phyloP scores from a whole-genome alignment of 2,888 invertebrate genomes.

The Parasteatoda lunata region DNA sequence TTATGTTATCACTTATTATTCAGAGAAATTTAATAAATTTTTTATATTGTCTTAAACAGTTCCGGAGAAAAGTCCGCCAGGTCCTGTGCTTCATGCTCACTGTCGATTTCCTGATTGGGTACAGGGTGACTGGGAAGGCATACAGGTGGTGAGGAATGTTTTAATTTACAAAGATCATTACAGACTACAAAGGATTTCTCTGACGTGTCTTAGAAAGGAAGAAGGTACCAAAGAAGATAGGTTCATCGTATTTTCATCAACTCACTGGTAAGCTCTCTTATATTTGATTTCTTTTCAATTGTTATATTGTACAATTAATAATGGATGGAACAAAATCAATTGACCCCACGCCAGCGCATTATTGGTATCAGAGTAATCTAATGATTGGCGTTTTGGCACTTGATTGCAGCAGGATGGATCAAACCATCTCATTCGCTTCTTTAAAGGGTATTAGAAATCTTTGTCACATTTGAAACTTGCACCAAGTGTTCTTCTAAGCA shows the following conservation, averaged over 20 bases:
- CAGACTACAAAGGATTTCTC: slow-evolving; percentile 77
- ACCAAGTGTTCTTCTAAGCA: background rate
- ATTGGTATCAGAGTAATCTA: too few relatives aligned
- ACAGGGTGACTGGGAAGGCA: slow-evolving; percentile 80
- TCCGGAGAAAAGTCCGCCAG: slow-evolving; percentile 65
- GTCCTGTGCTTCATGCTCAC: slow-evolving; percentile 69
- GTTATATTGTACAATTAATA: too few relatives aligned
- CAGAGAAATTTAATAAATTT: background rate
- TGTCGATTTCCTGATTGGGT: slow-evolving; percentile 80
- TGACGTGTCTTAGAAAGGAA: slow-evolving; percentile 75
- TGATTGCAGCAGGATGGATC: too few relatives aligned
- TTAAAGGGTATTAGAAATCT: too few relatives aligned
- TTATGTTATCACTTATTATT: too few relatives aligned
- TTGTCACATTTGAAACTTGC: background rate
- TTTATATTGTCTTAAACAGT: slow-evolving; percentile 31
- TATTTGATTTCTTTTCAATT: background rate
- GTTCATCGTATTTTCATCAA: slow-evolving; percentile 77
- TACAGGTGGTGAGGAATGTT: slow-evolving; percentile 76
- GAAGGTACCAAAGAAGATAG: slow-evolving; percentile 75
- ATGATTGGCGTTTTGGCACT: too few relatives aligned
- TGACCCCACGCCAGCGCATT: too few relatives aligned
- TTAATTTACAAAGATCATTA: slow-evolving; percentile 77
- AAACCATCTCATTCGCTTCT: too few relatives aligned
- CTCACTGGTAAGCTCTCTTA: slow-evolving; percentile 77
- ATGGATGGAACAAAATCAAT: too few relatives aligned